These are phyloP conservation scores for Cosmorhoe ocellata DNA, from an alignment of 2,888 invertebrate genomes.

Conservation along the genomic window DNA sequence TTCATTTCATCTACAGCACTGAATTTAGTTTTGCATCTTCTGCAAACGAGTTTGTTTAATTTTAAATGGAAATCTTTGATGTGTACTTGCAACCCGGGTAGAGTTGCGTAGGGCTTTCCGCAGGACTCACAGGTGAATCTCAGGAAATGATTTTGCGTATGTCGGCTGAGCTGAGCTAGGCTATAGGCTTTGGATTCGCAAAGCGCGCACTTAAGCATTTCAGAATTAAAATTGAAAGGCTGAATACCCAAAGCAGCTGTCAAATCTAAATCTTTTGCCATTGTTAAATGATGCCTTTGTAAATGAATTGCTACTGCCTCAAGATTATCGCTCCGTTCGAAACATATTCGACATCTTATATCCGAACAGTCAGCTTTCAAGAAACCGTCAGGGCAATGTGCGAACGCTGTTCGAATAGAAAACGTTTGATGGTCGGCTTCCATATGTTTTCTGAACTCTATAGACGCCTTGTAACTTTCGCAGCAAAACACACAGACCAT, in stretches of 20 bases:
- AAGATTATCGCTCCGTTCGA: conserved; percentile 44
- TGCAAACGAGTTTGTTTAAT: no score
- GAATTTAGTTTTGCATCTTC: no score
- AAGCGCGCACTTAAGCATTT: conserved; percentile 50
- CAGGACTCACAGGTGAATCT: no score
- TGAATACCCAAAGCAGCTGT: conserved; percentile 33
- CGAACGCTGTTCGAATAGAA: conserved; percentile 60
- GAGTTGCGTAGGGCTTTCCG: no score
- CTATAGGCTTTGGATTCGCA: conserved; percentile 40
- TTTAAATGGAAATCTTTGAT: no score
- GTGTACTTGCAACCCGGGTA: no score
- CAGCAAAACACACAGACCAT: conserved; percentile 65
- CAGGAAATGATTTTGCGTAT: no score
- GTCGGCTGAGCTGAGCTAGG: no score
- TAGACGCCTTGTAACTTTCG: conserved; percentile 49
- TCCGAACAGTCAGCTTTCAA: conserved; percentile 68
- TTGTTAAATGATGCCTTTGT: conserved; percentile 16
- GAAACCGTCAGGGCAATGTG: conserved; percentile 62
- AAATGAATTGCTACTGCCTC: conserved; percentile 61
- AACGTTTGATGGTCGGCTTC: conserved; percentile 60
- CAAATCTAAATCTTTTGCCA: conserved; percentile 12
- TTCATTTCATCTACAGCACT: no score
- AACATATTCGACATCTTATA: conserved; percentile 63
- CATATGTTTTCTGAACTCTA: conserved; percentile 46
- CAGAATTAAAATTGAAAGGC: conserved; percentile 35